Evolutionary conservation across 2,888 invertebrate species (phyloP), one percentile per base, ranked within the genome.

Genomic region (Aspidiotus rigidus): DNA sequence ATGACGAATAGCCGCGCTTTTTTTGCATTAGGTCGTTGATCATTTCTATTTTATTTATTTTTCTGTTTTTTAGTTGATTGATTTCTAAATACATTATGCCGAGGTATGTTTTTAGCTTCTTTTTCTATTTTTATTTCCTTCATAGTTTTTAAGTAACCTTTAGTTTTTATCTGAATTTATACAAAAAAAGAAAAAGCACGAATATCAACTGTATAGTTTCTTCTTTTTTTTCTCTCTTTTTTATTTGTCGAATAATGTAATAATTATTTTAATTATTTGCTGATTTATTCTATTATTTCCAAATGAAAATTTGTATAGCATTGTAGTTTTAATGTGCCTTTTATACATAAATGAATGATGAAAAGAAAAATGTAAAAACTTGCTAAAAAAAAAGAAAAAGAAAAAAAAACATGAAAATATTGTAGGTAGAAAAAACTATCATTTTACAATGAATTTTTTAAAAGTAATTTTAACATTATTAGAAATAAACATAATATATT

Each of bases 271-370:
- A 63, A 63, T 63, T 61, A 15, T 61, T 61, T 61, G 42, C 42
- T 41, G 42, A 42, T 42, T 44, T 61, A 28, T 5, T 28, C 28
- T 28, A 28, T 28, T 28, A 28, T 28, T 28, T 28, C 28, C 53
- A n/a, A 53, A n/a, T 16, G 16, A 56, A 56, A 56, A 17, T 55
- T 55, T 64, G 64, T 64, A 64, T 64, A 64, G 64, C 64, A 55
- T 64, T 64, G 64, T 64, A 64, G 64, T 64, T 63, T 63, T 64
- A 39, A 64, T 56, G 64, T 64, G 64, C 64, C 64, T 64, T 64
- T 64, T 64, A 64, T 64, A 64, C n/a, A 56, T 16, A n/a, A 13
- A n/a, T 53, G n/a, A 53, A n/a, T 53, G n/a, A n/a, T 56, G 7
- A 17, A 56, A 56, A 56, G 17, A 56, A 56, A 49, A 3, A 49